Conservation (phyloP, 2,797 vertebrate species). For the Danio kyathit region DNA sequence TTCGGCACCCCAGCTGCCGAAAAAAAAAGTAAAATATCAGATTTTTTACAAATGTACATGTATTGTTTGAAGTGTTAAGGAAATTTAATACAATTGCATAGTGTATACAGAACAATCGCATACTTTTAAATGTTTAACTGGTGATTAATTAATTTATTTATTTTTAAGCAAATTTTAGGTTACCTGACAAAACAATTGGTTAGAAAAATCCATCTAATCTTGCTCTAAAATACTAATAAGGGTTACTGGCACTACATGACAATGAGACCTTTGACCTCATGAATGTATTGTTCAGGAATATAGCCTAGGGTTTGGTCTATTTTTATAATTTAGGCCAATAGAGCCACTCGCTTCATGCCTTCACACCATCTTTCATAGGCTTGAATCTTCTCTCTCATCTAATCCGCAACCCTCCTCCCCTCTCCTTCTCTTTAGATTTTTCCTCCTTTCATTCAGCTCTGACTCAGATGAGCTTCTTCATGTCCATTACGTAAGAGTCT, state of each 20-base stretch:
- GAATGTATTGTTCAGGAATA: conserved; percentile 46
- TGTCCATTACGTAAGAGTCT: conserved; percentile 48
- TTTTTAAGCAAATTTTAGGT: background rate
- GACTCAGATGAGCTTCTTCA: conserved; percentile 45
- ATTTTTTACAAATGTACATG: no score
- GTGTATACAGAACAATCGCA: no score
- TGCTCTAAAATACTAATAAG: background rate
- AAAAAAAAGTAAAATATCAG: no score
- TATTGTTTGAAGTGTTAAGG: no score
- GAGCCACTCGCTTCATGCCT: conserved; percentile 15
- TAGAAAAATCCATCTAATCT: background rate
- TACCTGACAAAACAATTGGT: background rate
- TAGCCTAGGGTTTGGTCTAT: conserved; percentile 43
- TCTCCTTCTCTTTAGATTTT: conserved; percentile 11
- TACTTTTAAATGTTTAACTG: no score
- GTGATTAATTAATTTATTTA: no score
- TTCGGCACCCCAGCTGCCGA: no score
- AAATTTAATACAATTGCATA: no score
- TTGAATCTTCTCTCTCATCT: conserved; percentile 31
- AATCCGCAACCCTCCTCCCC: background rate
- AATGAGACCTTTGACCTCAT: conserved; percentile 54
- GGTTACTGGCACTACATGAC: conserved; percentile 36
- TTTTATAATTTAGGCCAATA: conserved; percentile 49
- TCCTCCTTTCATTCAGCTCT: conserved; percentile 32
- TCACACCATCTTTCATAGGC: conserved; percentile 4